These are phyloP conservation scores for Aspidiotus destructor DNA, from an alignment of 2,888 invertebrate species.

Conservation along the genomic window DNA sequence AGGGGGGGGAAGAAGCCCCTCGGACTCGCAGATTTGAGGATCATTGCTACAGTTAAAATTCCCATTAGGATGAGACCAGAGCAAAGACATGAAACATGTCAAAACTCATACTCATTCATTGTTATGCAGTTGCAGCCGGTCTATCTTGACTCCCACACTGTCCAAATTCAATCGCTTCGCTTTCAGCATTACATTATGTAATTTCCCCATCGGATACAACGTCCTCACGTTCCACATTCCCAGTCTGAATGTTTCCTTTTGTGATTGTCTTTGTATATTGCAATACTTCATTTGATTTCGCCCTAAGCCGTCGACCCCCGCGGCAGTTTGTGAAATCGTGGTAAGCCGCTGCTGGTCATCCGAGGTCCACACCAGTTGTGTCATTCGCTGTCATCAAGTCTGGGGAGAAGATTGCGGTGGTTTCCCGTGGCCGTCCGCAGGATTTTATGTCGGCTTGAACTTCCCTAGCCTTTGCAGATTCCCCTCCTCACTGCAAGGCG, in stretches of 20 bases:
- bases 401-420: neutral
- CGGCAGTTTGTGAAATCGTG: neutral
- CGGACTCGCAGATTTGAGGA: too few species aligned
- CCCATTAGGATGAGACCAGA: too few species aligned
- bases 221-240: neutral
- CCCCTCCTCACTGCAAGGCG: too few species aligned
- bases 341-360: slow-evolving; percentile 3
- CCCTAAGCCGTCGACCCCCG: neutral
- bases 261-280: neutral
- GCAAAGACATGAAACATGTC: too few species aligned
- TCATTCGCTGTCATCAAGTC: neutral
- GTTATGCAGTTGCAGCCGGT: neutral
- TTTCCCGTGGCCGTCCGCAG: neutral
- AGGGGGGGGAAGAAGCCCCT: too few species aligned
- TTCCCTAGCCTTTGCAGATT: neutral
- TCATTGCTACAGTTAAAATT: too few species aligned
- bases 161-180: neutral
- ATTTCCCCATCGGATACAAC: neutral
- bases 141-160: neutral
- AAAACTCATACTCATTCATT: neutral
- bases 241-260: neutral
- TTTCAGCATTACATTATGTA: neutral
- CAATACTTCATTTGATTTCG: neutral
- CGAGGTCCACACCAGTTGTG: slow-evolving; percentile 1
- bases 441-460: neutral